Percentiles rank a stretch among this genome's conserved stretches.
Evolutionary conservation across 2,113 vertebrate species (phyloP).

Genomic region (Ceratotherium simum): DNA sequence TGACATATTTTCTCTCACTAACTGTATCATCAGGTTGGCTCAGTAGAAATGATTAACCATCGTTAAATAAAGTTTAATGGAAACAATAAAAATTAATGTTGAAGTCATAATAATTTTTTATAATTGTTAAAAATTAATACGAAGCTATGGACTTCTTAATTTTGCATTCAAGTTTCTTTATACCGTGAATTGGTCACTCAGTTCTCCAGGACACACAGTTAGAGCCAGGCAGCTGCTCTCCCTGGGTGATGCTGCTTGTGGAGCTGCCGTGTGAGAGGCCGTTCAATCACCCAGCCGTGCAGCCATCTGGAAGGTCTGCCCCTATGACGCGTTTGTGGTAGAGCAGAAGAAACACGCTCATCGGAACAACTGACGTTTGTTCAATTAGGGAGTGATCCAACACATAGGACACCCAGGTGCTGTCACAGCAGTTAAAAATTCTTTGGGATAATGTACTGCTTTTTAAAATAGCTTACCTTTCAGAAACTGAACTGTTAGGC

Average conservation of each 20-base stretch:
- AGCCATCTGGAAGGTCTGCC: neutral
- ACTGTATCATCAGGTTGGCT: neutral
- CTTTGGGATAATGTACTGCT: neutral
- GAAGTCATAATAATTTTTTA: slow-evolving; percentile 52
- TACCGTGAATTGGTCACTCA: neutral
- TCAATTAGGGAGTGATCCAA: slow-evolving; percentile 7
- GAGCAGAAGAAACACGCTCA: neutral
- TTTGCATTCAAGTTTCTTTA: slow-evolving; percentile 45
- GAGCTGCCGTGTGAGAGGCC: neutral
- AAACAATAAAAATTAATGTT: slow-evolving; percentile 69
- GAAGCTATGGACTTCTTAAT: neutral
- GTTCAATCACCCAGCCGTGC: neutral
- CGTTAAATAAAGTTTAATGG: slow-evolving; percentile 63
- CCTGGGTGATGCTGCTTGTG: neutral
- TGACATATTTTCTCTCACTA: slow-evolving; percentile 14
- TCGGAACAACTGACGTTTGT: neutral
- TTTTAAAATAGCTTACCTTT: slow-evolving; percentile 1
- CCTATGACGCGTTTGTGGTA: neutral
- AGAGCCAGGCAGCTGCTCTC: neutral
- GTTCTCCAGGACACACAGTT: neutral
- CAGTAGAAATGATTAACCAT: slow-evolving; percentile 36
- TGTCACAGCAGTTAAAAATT: neutral
- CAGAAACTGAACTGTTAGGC: neutral
- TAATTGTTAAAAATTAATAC: slow-evolving; percentile 65
- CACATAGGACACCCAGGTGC: neutral